phyloP scores from a whole-genome alignment of 2,888 invertebrate species.

The Nomada lathburiana region DNA sequence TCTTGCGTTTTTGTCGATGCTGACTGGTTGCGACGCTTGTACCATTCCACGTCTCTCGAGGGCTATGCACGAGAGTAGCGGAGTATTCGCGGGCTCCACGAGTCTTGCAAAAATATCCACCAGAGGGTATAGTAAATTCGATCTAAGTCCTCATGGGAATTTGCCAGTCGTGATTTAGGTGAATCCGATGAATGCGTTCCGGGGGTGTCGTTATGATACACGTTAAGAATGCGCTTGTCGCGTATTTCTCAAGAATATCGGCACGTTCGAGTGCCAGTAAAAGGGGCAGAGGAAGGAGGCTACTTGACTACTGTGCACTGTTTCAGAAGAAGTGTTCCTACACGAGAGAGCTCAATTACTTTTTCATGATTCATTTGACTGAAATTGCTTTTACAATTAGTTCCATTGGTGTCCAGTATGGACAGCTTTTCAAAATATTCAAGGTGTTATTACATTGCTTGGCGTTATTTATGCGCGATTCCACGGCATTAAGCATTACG shows the following conservation, averaged over 20 bases:
- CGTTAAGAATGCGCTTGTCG: not conserved
- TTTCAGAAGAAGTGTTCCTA: not conserved
- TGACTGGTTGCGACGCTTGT: conserved; percentile 37
- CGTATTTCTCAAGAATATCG: conserved; percentile 21
- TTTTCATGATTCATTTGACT: not conserved
- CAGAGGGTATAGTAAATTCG: conserved; percentile 66
- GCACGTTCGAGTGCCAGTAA: not conserved
- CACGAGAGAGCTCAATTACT: not conserved
- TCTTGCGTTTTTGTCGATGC: conserved; percentile 12
- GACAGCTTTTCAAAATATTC: not conserved
- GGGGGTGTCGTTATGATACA: conserved; percentile 41
- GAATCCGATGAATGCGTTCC: conserved; percentile 58
- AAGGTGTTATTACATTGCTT: not conserved
- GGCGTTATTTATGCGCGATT: conserved; percentile 7
- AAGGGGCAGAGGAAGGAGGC: not conserved
- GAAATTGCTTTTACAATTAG: not conserved
- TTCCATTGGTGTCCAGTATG: not conserved
- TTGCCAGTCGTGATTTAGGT: conserved; percentile 55
- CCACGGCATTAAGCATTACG: no score
- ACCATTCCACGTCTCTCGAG: conserved; percentile 44
- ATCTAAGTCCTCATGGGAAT: conserved; percentile 48
- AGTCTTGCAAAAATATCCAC: conserved; percentile 63
- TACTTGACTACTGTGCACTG: not conserved
- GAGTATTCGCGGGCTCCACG: conserved; percentile 31
- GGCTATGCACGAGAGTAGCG: conserved; percentile 17